Evolutionary conservation across 2,113 vertebrate genomes (phyloP).

Genomic region (Urocitellus parryii): DNA sequence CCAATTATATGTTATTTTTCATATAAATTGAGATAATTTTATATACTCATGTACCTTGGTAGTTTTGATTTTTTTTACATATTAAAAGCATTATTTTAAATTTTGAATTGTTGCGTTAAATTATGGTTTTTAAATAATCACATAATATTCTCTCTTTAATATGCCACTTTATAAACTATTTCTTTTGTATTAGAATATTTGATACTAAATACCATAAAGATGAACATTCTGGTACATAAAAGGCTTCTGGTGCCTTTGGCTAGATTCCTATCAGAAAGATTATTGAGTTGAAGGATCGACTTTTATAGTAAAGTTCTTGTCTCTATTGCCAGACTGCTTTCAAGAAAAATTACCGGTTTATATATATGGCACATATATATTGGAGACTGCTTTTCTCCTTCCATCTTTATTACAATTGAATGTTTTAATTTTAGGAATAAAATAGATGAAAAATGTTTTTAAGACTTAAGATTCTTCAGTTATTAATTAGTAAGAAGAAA

Average conservation of each 20-base stretch:
- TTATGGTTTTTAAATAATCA: conserved; percentile 27
- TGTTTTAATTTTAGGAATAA: background rate
- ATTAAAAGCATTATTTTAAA: background rate
- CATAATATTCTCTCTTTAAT: background rate
- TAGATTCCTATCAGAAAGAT: background rate
- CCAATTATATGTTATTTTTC: background rate
- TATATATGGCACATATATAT: background rate
- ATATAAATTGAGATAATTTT: background rate
- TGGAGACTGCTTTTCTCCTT: background rate
- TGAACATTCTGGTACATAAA: background rate
- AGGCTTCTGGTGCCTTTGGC: background rate
- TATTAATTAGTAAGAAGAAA: background rate
- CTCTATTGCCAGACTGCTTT: background rate
- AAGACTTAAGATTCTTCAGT: background rate
- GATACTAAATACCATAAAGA: background rate
- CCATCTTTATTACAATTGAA: background rate
- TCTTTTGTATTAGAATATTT: conserved; percentile 9
- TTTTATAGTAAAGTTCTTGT: conserved; percentile 1
- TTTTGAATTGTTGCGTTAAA: background rate
- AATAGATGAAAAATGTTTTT: background rate
- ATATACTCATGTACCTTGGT: background rate
- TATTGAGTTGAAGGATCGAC: background rate
- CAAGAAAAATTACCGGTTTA: background rate
- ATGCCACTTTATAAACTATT: background rate
- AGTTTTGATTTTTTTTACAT: conserved; percentile 7